Percentiles rank a stretch among this genome's conserved stretches.
phyloP scores from a whole-genome alignment of 2,113 vertebrate genomes.

The Spermophilus dauricus region DNA sequence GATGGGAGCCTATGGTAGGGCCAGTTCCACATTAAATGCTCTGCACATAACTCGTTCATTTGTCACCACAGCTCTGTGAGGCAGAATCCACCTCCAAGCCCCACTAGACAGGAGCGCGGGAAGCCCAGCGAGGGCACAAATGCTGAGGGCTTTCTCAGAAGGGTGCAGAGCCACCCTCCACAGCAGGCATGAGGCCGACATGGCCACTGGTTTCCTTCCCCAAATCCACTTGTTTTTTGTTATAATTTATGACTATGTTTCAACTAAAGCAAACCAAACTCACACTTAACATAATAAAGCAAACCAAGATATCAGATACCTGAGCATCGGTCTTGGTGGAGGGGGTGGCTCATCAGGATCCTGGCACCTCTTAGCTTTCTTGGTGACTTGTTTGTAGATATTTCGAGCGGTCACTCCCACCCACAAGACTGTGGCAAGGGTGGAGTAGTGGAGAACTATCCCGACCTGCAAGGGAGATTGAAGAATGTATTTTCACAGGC shows the following conservation, averaged over 20 bases:
- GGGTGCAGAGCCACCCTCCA: fast-evolving
- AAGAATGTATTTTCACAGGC: background rate
- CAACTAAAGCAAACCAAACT: background rate
- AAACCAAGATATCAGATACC: constrained; percentile 86
- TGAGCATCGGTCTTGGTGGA: constrained; percentile 97
- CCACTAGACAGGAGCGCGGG: background rate
- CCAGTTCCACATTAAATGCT: background rate
- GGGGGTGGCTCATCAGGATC: constrained; percentile 97
- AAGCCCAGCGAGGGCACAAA: fast-evolving
- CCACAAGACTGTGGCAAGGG: constrained; percentile 96
- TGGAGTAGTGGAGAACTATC: constrained; percentile 98
- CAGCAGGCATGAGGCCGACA: background rate
- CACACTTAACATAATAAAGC: fast-evolving
- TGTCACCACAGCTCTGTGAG: fast-evolving
- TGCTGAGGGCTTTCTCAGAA: fast-evolving
- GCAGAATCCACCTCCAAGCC: too few relatives aligned
- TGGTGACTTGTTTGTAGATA: constrained; percentile 98
- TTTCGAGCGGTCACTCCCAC: constrained; percentile 97
- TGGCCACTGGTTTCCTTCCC: background rate
- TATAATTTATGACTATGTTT: background rate
- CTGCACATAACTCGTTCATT: background rate
- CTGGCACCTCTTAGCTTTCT: constrained; percentile 95
- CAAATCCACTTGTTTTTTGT: background rate
- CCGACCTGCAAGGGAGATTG: constrained; percentile 91
- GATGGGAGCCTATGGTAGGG: background rate